phyloP scores from a whole-genome alignment of 2,113 vertebrate species.

The Genyomyrus donnyi region DNA sequence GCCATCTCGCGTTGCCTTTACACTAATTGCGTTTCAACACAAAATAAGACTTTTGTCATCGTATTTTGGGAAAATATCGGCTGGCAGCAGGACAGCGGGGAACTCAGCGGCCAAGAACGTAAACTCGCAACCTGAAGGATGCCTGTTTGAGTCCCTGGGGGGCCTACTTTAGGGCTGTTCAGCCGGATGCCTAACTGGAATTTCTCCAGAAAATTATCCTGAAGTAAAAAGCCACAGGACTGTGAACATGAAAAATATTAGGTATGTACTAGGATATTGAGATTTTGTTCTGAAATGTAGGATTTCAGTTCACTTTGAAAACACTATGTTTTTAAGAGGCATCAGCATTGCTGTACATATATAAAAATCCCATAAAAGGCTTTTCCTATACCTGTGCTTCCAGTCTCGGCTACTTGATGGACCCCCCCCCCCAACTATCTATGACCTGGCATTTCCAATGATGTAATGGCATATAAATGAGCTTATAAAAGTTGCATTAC shows the following conservation, averaged over 20 bases:
- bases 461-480: not conserved
- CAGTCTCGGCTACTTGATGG: not conserved
- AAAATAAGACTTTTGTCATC: not conserved
- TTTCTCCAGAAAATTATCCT: not conserved
- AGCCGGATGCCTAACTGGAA: not conserved
- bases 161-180: not conserved
- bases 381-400: not conserved
- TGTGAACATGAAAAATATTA: not conserved
- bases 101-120: not conserved
- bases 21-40: not conserved
- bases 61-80: not conserved
- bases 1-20: not conserved
- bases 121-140: not conserved
- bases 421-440: not conserved
- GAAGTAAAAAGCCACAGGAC: not conserved
- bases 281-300: not conserved
- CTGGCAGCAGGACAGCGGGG: not conserved
- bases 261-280: not conserved
- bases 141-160: not conserved
- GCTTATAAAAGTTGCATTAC: not conserved
- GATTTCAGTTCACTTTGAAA: not conserved
- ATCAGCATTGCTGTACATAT: not conserved
- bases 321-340: not conserved
- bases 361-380: not conserved
- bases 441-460: not conserved